phyloP scores from a whole-genome alignment of 1,140 invertebrate genomes.

The Apocrypta bakeri region DNA sequence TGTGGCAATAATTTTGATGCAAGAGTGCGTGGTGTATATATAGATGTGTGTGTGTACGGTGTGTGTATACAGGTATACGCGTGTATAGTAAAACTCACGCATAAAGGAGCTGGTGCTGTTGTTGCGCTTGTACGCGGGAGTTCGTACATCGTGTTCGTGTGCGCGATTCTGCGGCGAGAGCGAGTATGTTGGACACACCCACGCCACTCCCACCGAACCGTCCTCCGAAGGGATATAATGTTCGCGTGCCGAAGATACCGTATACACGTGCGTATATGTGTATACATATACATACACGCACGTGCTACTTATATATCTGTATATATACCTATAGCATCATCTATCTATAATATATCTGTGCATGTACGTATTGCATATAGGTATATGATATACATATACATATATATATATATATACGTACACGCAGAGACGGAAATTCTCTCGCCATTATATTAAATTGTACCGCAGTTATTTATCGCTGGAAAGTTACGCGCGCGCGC shows the following conservation, averaged over 20 bases:
- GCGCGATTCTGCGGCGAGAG: conserved; percentile 39
- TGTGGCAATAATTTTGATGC: conserved; percentile 33
- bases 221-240: conserved; percentile 38
- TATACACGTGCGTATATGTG: not conserved
- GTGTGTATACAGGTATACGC: not conserved
- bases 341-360: no score
- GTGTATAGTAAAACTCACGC: conserved; percentile 3
- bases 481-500: no score
- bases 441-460: no score
- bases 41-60: no score
- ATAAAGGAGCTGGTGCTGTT: conserved; percentile 22
- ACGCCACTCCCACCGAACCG: conserved; percentile 68
- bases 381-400: not conserved
- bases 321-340: no score
- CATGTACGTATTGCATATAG: no score
- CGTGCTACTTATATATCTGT: not conserved
- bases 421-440: no score
- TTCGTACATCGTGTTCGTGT: conserved; percentile 56
- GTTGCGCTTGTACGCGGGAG: conserved; percentile 44
- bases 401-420: no score
- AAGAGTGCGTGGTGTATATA: not conserved
- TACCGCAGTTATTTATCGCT: no score
- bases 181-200: conserved; percentile 66
- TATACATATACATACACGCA: not conserved
- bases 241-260: not conserved